Base-by-base conservation (phyloP, 2,888 invertebrate genomes). In the Pristionchus mayeri region DNA sequence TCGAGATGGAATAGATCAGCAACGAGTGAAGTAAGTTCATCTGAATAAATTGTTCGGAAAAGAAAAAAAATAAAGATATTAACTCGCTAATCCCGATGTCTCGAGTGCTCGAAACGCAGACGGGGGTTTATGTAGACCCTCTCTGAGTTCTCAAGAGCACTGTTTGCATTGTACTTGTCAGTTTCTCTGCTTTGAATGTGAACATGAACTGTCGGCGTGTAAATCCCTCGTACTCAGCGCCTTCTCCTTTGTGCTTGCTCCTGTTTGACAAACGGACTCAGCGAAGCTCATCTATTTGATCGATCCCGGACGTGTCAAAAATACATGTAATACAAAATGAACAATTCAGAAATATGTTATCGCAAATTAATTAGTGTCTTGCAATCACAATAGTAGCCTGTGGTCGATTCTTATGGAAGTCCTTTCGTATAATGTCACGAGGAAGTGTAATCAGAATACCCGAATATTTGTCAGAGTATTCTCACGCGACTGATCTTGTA, bases 161-260 rank as follows among this genome's bases (percentile, higher is more conserved):
- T 71, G n/a, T 71, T 71, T 71, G 37, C 24, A 4, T 37, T 71
- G 37, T 71, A 37, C 40, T 71, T 71, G 37, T 18, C 67, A n/a
- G 40, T 37, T 71, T 71, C 40, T 71, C 67, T 71, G 40, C 34
- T 34, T 34, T 71, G 37, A 40, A 40, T 71, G 40, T 40, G 40
- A 6, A 71, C 67, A 30, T 34, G 60, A 63, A 63, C 60, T 27
- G 60, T 34, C 6, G 24, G 40, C 54, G 54, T 54, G n/a, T 21
- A 40, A 40, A 37, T 40, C 63, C 34, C 37, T 13, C 27, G 37
- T n/a, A n/a, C n/a, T n/a, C n/a, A n/a, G n/a, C n/a, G n/a, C n/a
- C n/a, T n/a, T 40, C 67, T 71, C 67, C 16, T 63, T 37, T 71
- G 37, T 71, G 67, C 40, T 71, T 40, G n/a, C n/a, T n/a, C n/a